Evolutionary conservation across 2,113 vertebrate species (phyloP), one percentile per base, ranked within the genome.

Genomic region (Xyliphius kryptos): DNA sequence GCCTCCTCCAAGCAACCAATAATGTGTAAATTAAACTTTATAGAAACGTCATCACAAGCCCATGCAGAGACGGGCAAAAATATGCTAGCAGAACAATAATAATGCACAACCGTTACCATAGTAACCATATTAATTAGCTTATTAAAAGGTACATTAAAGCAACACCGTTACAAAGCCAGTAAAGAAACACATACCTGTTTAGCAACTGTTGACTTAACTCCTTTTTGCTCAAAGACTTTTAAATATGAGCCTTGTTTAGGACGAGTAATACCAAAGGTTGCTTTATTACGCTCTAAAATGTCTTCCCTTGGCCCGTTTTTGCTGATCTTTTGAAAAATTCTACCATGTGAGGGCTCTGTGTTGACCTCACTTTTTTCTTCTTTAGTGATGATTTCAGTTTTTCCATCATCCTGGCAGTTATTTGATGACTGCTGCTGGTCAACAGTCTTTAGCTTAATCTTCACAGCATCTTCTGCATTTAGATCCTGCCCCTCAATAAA

Each of bases 231-330:
- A 71, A 92, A 82, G 20, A 80, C 72, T 5, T 79, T 80, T 20
- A 88, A 80, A 1, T 97, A 98, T 6, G 93, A 92, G 44, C 79
- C 80, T 0, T 6, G 51, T 70, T 79, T 86, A 19, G 67, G 70
- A 14, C 51, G 19, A 3, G 20, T 80, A 1, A 89, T 66, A 0
- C 94, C 94, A 71, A 97, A 77, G 20, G 92, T 95, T 52, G 5
- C 53, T 61, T 89, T 96, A 72, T 98, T 98, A 12, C 79, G 88
- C 61, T 88, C 80, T 41, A 97, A 83, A 44, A 93, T 88, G 71
- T 92, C 76, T 49, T 80, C 80, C 20, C 49, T 82, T 12, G 22
- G 53, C 56, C 57, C 81, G 51, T 61, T 40, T 20, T 16, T 75
- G 47, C 69, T 80, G 17, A 50, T 70, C 44, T 55, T 55, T 32